These are phyloP conservation scores for Balanococcus diminutus DNA, from an alignment of 2,888 invertebrate genomes.

Conservation along the genomic window DNA sequence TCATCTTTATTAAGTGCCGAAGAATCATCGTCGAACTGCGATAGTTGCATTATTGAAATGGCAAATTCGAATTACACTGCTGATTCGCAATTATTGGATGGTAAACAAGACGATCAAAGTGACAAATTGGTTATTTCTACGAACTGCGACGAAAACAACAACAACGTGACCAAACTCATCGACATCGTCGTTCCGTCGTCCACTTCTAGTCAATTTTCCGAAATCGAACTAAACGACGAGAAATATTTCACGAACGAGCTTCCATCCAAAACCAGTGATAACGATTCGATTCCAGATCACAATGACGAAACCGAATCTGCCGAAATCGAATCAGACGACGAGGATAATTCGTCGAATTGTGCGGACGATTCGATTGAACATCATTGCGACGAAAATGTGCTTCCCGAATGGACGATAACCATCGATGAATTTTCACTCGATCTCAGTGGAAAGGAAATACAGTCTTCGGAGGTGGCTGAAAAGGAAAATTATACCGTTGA, in stretches of 20 bases:
- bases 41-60: not conserved
- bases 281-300: too few species aligned
- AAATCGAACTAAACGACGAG: not conserved
- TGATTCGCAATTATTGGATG: not conserved
- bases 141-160: not conserved
- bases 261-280: not conserved
- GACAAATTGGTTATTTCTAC: not conserved
- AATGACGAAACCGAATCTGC: too few species aligned
- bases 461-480: not conserved
- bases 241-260: not conserved
- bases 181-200: not conserved
- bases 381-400: not conserved
- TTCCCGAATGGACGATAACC: slow-evolving; percentile 1
- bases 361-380: not conserved
- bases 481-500: not conserved
- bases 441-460: not conserved
- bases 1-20: not conserved
- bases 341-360: not conserved
- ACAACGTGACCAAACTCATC: not conserved
- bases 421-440: slow-evolving; percentile 2
- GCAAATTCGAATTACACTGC: not conserved
- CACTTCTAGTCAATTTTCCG: not conserved
- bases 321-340: not conserved
- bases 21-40: not conserved
- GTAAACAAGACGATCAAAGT: not conserved